Percentiles rank a stretch among this genome's conserved stretches.
Conservation (phyloP, 1,140 invertebrate genomes). For the Vanessa atalanta region DNA sequence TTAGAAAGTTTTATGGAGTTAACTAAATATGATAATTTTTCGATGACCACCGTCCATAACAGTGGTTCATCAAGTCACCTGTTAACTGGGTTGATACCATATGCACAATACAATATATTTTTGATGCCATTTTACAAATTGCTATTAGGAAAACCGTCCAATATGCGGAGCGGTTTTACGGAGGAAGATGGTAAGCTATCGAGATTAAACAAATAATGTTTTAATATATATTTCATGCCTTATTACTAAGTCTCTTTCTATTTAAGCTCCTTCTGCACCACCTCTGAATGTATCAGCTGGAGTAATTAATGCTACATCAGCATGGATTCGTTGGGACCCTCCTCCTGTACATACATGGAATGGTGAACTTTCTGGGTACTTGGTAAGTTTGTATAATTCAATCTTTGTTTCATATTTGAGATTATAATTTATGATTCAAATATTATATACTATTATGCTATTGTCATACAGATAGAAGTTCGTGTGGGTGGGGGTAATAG, state of each 20-base stretch:
- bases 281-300: constrained; percentile 88
- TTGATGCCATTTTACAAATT: constrained; percentile 89
- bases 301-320: constrained; percentile 88
- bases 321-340: constrained; percentile 88
- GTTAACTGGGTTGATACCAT: constrained; percentile 86
- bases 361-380: constrained; percentile 89
- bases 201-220: neutral
- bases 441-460: neutral
- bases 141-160: constrained; percentile 89
- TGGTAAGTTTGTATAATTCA: constrained; percentile 76
- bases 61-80: constrained; percentile 82
- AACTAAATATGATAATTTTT: constrained; percentile 77
- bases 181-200: constrained; percentile 87
- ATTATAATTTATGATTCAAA: neutral
- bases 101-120: constrained; percentile 89
- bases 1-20: constrained; percentile 64
- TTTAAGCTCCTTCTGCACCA: constrained; percentile 82
- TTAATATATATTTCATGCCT: constrained; percentile 4
- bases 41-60: constrained; percentile 84
- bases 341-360: constrained; percentile 87
- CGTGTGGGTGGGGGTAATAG: constrained; percentile 66
- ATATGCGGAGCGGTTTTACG: constrained; percentile 86
- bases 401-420: neutral
- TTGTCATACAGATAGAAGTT: constrained; percentile 38
- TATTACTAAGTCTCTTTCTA: constrained; percentile 4